These are phyloP conservation scores for Crossaster papposus DNA, from an alignment of 53 echinoderm and acorn worm species.

Conservation along the genomic window DNA sequence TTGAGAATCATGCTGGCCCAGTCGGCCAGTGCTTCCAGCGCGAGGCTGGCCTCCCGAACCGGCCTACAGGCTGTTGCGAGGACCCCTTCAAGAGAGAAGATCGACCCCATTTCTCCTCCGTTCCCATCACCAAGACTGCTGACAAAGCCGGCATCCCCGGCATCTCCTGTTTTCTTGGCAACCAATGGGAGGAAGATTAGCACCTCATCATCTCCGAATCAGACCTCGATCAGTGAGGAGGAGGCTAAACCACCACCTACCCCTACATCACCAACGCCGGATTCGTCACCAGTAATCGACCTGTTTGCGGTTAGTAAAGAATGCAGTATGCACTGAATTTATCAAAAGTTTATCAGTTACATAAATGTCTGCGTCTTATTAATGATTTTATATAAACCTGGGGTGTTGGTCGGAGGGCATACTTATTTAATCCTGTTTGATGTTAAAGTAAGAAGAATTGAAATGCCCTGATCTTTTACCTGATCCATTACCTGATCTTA, in stretches of 20 bases:
- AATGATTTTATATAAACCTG: too few relatives aligned
- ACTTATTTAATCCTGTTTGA: too few relatives aligned
- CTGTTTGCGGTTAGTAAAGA: conserved; percentile 79
- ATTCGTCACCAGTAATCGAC: conserved; percentile 64
- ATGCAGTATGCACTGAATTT: conserved; percentile 13
- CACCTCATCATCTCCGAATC: conserved; percentile 15
- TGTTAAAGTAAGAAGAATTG: too few relatives aligned
- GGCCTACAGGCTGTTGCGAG: conserved; percentile 5
- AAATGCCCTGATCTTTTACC: too few relatives aligned
- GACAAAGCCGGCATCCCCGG: not conserved
- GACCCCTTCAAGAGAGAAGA: conserved; percentile 47
- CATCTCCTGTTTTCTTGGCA: not conserved
- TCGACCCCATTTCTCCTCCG: conserved; percentile 33
- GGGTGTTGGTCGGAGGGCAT: too few relatives aligned
- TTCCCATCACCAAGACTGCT: not conserved
- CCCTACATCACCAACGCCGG: conserved; percentile 57
- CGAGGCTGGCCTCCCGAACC: conserved; percentile 20
- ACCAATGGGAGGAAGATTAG: conserved; percentile 47
- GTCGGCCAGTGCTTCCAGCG: conserved; percentile 58
- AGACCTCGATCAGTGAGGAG: conserved; percentile 60
- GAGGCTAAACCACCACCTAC: conserved; percentile 50
- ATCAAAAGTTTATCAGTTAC: not conserved
- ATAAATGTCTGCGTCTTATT: not conserved
- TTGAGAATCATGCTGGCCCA: conserved; percentile 76
- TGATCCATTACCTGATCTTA: not conserved